phyloP scores from a whole-genome alignment of 2,888 invertebrate genomes.

The Odontocolon sp. region DNA sequence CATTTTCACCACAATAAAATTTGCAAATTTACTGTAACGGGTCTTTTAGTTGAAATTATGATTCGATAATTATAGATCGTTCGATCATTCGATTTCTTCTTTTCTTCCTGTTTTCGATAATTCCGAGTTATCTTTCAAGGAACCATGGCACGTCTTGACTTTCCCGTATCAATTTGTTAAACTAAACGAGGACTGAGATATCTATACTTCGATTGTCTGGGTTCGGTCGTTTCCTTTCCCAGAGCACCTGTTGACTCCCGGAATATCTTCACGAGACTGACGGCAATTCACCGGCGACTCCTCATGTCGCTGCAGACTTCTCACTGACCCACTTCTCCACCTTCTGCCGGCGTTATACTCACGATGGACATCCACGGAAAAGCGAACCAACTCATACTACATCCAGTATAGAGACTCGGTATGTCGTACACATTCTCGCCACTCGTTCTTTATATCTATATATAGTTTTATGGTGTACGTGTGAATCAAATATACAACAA shows the following conservation, averaged over 20 bases:
- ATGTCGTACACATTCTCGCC: not conserved
- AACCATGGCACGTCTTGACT: slow-evolving; percentile 49
- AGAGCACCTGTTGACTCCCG: slow-evolving; percentile 79
- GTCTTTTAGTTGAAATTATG: not conserved
- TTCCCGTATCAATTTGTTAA: slow-evolving; percentile 26
- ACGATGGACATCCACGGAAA: slow-evolving; percentile 47
- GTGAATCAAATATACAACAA: slow-evolving; percentile 39
- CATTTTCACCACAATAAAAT: too few relatives aligned
- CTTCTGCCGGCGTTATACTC: slow-evolving; percentile 53
- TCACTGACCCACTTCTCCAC: slow-evolving; percentile 78
- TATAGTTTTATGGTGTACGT: not conserved
- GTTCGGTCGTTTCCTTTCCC: slow-evolving; percentile 38
- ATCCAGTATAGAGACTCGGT: slow-evolving; percentile 1
- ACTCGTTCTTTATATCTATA: not conserved
- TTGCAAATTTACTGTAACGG: slow-evolving; percentile 6
- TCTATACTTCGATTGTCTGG: slow-evolving; percentile 17
- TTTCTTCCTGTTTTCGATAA: slow-evolving; percentile 9
- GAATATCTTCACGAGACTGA: slow-evolving; percentile 80
- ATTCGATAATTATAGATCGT: slow-evolving; percentile 40
- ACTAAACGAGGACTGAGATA: not conserved
- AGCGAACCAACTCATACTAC: not conserved
- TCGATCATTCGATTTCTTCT: slow-evolving; percentile 10
- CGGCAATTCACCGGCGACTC: slow-evolving; percentile 74
- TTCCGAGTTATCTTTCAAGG: slow-evolving; percentile 40
- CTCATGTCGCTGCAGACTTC: slow-evolving; percentile 78